phyloP scores from a whole-genome alignment of 2,797 vertebrate species.

The Jordanella pulchra region DNA sequence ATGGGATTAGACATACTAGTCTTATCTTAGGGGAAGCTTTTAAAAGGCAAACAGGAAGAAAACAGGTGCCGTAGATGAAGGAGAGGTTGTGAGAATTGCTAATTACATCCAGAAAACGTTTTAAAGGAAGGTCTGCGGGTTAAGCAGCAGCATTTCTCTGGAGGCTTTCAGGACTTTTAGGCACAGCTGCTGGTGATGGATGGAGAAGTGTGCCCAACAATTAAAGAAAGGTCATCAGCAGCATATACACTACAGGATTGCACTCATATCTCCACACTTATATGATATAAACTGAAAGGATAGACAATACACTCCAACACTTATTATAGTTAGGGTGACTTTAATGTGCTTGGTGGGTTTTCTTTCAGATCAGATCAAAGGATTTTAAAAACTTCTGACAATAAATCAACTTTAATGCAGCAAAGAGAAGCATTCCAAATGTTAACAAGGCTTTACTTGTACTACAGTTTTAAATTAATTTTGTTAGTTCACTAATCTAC shows the following conservation, averaged over 20 bases:
- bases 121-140: conserved; percentile 61
- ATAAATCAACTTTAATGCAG: conserved; percentile 25
- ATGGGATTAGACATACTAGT: background rate
- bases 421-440: background rate
- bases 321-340: conserved; percentile 23
- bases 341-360: conserved; percentile 25
- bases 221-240: conserved; percentile 64
- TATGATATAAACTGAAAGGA: conserved; percentile 31
- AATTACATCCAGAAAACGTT: conserved; percentile 51
- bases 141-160: conserved; percentile 51
- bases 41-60: conserved; percentile 16
- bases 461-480: conserved; percentile 24
- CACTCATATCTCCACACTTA: conserved; percentile 18
- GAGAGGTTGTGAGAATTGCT: conserved; percentile 27
- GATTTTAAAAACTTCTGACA: conserved; percentile 47
- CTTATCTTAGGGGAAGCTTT: conserved; percentile 4
- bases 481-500: background rate
- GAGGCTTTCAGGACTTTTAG: conserved; percentile 49
- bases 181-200: conserved; percentile 53
- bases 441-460: conserved; percentile 8
- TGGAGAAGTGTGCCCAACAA: conserved; percentile 50
- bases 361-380: conserved; percentile 10
- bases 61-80: conserved; percentile 14
- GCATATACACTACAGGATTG: conserved; percentile 38
- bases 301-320: conserved; percentile 22